Evolutionary conservation across 1,140 invertebrate species (phyloP).

Genomic region (Myzus persicae): DNA sequence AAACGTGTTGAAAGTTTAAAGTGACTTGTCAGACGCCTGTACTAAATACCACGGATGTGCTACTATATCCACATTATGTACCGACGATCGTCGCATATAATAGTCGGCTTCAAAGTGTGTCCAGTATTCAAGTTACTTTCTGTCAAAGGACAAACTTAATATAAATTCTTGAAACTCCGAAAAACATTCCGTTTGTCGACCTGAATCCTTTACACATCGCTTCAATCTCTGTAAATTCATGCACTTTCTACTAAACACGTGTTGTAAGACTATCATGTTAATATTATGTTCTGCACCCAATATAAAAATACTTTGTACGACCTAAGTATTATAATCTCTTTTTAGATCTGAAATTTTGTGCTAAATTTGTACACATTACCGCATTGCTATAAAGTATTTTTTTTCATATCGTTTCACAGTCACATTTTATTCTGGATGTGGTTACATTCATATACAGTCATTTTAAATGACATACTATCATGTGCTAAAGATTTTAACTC

Average conservation of each 20-base stretch:
- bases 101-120: neutral
- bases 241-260: neutral
- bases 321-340: neutral
- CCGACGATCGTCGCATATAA: neutral
- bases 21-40: neutral
- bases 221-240: neutral
- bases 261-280: neutral
- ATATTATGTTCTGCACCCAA: neutral
- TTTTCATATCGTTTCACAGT: neutral
- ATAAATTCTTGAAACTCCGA: neutral
- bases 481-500: neutral
- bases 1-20: neutral
- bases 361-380: neutral
- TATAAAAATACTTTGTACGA: neutral
- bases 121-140: neutral
- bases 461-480: neutral
- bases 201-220: neutral
- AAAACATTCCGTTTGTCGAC: neutral
- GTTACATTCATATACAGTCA: neutral
- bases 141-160: neutral
- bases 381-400: neutral
- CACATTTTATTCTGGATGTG: neutral
- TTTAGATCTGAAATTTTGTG: neutral
- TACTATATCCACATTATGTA: neutral
- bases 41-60: neutral